Evolutionary conservation across 2,888 invertebrate species (phyloP), one percentile per base, ranked within the genome.

Genomic region (Coremacera marginata): DNA sequence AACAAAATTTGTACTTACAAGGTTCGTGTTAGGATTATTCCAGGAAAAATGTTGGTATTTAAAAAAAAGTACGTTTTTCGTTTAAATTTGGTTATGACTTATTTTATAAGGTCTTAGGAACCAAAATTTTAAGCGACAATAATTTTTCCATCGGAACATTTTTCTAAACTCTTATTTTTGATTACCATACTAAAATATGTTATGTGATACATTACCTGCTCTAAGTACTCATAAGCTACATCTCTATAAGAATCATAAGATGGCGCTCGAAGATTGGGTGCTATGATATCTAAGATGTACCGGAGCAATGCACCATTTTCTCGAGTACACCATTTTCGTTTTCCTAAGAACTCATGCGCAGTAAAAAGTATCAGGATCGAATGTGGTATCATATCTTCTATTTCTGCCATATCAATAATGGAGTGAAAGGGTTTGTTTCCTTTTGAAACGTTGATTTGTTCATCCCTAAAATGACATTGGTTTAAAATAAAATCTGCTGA

Each of bases 311-410:
- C 93, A 0, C 95, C 96, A 81, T 94, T 93, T 80, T 94, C 93
- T 78, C 92, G 92, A 77, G 94, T 93, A 86, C 97, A 97, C 95
- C 95, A 96, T 0, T 93, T 92, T 75, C 93, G 92, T 83, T 93
- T 93, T 77, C 96, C 96, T 62, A 97, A 90, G 86, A 95, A 95
- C 83, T 96, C 96, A 88, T 97, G 97, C 2, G 94, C 96, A 60
- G 94, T 93, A 85, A 95, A 95, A 76, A 97, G 90, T 78, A 96
- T 91, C 89, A 94, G 92, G 70, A 96, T 90, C 0, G 96, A 94
- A 68, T 93, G 91, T 2, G 95, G 94, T 31, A 95, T 89, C 76
- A 92, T 70, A 5, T 85, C 93, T 80, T 93, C 92, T 14, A 91
- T 90, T 52, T 90, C 80, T 57, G 81, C 84, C n/a, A 86, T 83